A percentile compares a stretch with the other conserved stretches of the same genome.
Evolutionary conservation across 2,797 vertebrate genomes (phyloP).

Genomic region (Agapornis canus): DNA sequence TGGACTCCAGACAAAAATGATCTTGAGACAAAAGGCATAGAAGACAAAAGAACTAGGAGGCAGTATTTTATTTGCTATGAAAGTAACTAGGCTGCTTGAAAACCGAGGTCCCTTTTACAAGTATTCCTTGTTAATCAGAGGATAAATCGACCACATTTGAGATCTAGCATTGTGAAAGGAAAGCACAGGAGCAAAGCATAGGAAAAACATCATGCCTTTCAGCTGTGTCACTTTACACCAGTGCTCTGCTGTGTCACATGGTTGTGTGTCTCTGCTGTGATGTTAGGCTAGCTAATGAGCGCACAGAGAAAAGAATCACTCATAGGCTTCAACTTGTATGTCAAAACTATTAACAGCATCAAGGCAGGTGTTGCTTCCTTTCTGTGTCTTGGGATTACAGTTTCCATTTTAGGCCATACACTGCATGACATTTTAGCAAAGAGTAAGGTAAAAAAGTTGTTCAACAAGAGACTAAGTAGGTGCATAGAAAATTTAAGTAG

Average conservation of each 20-base stretch:
- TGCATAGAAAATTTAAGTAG: background rate
- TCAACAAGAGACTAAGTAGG: background rate
- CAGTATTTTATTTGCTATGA: background rate
- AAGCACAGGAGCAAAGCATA: background rate
- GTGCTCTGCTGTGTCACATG: background rate
- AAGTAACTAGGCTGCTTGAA: background rate
- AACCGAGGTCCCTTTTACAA: background rate
- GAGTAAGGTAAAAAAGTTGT: background rate
- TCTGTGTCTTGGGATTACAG: background rate
- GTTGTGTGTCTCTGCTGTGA: background rate
- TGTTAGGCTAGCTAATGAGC: background rate
- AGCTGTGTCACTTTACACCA: background rate
- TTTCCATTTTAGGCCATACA: background rate
- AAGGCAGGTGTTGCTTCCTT: background rate
- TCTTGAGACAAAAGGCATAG: background rate
- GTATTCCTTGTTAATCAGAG: background rate
- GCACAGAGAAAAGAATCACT: background rate
- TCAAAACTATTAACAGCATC: background rate
- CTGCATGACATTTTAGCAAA: background rate
- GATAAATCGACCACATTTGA: background rate
- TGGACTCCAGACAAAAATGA: background rate
- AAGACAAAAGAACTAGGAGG: background rate
- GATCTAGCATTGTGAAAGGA: background rate
- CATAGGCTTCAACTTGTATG: background rate
- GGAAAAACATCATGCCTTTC: background rate